phyloP scores from a whole-genome alignment of 1,140 invertebrate genomes.

The Protaetia brevitarsis region DNA sequence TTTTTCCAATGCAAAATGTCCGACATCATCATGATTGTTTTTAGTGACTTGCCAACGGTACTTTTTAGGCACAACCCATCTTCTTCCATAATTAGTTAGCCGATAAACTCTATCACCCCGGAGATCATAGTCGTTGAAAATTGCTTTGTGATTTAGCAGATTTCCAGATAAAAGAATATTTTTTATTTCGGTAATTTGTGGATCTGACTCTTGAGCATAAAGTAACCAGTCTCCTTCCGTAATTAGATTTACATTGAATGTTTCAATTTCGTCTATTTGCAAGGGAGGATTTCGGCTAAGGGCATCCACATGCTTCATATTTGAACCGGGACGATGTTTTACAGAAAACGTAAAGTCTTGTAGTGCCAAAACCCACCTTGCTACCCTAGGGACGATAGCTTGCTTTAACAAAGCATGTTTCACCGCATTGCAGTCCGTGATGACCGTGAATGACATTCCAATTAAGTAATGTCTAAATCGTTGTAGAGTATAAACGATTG shows the following conservation, averaged over 20 bases:
- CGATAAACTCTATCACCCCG: not conserved
- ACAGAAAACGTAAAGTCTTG: slow-evolving; percentile 33
- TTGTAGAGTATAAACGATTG: not conserved
- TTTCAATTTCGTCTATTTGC: not conserved
- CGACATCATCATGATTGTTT: not conserved
- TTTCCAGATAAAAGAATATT: not conserved
- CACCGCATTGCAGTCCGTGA: not conserved
- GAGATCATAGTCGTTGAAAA: not conserved
- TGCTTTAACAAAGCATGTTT: slow-evolving; percentile 10
- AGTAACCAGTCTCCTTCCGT: not conserved
- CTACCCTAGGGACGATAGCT: slow-evolving; percentile 3
- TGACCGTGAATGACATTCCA: not conserved
- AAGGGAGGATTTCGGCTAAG: slow-evolving; percentile 43
- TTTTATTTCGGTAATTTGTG: not conserved
- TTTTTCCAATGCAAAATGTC: slow-evolving; percentile 6
- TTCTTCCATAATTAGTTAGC: not conserved
- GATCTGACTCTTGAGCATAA: not conserved
- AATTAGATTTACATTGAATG: not conserved
- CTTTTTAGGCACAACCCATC: not conserved
- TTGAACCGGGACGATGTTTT: slow-evolving; percentile 35
- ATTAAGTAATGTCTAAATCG: not conserved
- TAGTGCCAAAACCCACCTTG: not conserved
- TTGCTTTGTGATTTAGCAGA: not conserved
- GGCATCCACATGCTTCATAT: slow-evolving; percentile 46
- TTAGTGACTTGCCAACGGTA: not conserved